Conservation (phyloP, 2,797 vertebrate species). For the Halcyon chelicuti region DNA sequence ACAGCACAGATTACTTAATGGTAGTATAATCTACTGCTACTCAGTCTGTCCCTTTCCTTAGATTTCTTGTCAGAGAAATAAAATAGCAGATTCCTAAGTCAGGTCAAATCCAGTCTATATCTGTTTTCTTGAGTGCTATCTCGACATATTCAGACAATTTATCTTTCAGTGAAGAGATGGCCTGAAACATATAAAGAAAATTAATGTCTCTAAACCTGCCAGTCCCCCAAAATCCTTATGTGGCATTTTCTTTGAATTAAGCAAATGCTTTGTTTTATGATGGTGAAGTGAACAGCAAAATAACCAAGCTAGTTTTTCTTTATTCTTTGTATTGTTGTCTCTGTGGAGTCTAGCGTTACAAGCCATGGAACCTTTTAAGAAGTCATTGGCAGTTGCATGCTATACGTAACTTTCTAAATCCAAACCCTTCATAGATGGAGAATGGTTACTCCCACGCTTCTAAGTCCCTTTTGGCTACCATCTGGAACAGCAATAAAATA, state of each 20-base stretch:
- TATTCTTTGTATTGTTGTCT: neutral
- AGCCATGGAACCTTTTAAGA: neutral
- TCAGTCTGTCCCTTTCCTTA: neutral
- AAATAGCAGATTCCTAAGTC: slow-evolving; percentile 2
- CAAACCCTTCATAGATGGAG: neutral
- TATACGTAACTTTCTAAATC: neutral
- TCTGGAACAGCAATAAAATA: slow-evolving; percentile 39
- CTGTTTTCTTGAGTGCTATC: neutral
- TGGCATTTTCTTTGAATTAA: neutral
- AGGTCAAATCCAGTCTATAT: neutral
- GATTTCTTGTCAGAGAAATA: neutral
- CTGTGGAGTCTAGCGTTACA: neutral
- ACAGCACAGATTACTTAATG: neutral
- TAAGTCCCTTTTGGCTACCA: neutral
- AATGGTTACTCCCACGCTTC: neutral
- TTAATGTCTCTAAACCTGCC: neutral
- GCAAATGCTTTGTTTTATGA: neutral
- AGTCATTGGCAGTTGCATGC: neutral
- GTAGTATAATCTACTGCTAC: neutral
- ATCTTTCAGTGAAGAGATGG: neutral
- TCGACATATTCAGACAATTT: neutral
- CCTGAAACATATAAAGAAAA: neutral
- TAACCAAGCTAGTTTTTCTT: neutral
- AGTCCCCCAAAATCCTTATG: neutral
- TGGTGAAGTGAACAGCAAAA: neutral